Conservation (phyloP, 2,797 vertebrate species). For the Salmo trutta region DNA sequence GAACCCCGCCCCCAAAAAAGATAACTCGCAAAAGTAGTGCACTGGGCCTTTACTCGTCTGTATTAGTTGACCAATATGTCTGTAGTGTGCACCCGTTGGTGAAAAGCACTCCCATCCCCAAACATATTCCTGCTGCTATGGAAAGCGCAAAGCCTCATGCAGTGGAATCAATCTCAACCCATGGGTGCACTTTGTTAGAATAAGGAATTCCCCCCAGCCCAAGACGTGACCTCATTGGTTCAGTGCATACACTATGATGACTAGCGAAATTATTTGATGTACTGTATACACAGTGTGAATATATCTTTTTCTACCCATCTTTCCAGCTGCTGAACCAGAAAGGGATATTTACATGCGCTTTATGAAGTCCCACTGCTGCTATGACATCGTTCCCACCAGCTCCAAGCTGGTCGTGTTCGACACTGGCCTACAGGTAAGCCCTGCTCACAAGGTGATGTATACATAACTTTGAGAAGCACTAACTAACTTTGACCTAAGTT, state of each 20-base stretch:
- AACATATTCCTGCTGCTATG: too few species aligned
- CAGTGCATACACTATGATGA: too few species aligned
- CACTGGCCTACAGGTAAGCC: slow-evolving; percentile 87
- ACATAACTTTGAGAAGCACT: not conserved
- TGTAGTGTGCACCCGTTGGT: too few species aligned
- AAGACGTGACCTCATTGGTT: not conserved
- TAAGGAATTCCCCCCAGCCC: slow-evolving; percentile 15
- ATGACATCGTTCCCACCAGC: slow-evolving; percentile 97
- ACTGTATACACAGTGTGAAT: not conserved
- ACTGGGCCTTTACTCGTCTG: too few species aligned
- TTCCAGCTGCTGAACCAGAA: slow-evolving; percentile 89
- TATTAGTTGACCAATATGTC: too few species aligned
- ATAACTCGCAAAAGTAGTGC: too few species aligned
- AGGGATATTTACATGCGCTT: slow-evolving; percentile 97
- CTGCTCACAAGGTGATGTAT: not conserved
- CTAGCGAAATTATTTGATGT: not conserved
- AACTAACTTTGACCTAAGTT: not conserved
- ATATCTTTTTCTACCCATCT: not conserved
- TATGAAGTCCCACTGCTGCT: slow-evolving; percentile 99
- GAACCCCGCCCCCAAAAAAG: too few species aligned
- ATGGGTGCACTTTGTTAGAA: slow-evolving; percentile 2
- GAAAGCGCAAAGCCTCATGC: not conserved
- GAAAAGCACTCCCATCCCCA: too few species aligned
- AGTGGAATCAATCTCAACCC: not conserved
- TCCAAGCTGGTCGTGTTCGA: slow-evolving; percentile 99